A percentile compares a stretch with the other conserved stretches of the same genome.
Conservation (phyloP, 2,113 vertebrate genomes). For the Nothocercus nigrocapillus region DNA sequence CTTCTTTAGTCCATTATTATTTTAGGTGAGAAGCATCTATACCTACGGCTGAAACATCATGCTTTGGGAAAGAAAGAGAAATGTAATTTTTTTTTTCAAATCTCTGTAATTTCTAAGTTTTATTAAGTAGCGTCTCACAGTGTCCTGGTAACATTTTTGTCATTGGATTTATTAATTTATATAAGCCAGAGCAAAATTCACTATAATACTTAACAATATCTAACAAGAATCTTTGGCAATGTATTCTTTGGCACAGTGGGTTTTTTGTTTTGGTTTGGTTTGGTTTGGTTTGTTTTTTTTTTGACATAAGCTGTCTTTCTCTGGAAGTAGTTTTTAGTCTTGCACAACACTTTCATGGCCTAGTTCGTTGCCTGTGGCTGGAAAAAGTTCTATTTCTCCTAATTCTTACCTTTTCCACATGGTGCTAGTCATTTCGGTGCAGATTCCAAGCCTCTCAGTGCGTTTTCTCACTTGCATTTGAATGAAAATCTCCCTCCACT, state of each 20-base stretch:
- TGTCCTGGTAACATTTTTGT: neutral
- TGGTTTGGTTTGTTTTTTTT: neutral
- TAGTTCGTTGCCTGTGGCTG: neutral
- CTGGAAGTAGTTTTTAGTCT: constrained; percentile 44
- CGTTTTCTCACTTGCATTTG: neutral
- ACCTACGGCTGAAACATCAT: neutral
- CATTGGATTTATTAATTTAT: neutral
- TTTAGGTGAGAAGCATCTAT: constrained; percentile 55
- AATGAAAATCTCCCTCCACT: neutral
- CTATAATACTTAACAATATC: neutral
- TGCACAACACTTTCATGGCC: neutral
- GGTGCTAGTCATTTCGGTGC: neutral
- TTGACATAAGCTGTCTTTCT: constrained; percentile 22
- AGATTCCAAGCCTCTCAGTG: neutral
- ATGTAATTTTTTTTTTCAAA: neutral
- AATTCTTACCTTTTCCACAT: constrained; percentile 15
- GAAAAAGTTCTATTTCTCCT: neutral
- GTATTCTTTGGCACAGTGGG: neutral
- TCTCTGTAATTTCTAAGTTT: neutral
- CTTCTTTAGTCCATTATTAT: constrained; percentile 48
- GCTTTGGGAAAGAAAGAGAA: neutral
- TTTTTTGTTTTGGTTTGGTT: too few species aligned
- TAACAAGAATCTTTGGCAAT: constrained; percentile 16
- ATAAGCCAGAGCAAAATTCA: neutral
- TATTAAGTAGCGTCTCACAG: neutral